Evolutionary conservation across 1,140 invertebrate genomes (phyloP), one percentile per base, ranked within the genome.

Genomic region (Bombus terrestris): DNA sequence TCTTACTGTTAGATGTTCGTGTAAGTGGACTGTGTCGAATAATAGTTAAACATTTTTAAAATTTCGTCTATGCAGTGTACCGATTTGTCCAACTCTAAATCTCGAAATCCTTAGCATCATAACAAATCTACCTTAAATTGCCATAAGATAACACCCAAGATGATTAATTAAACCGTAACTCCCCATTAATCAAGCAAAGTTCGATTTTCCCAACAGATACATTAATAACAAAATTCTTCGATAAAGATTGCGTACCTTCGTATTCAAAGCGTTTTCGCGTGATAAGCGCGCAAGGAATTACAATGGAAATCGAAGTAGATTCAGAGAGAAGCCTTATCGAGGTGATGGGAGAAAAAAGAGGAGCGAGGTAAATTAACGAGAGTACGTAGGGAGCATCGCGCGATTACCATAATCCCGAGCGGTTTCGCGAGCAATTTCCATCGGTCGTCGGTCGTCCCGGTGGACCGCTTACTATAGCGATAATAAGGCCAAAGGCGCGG

Each of bases 321-420:
- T n/a, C 59, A 62, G 25, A n/a, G 28, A 62, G 25, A 62, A 28
- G 25, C 47, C 47, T 53, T 53, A 53, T 53, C 3, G 28, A 59
- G 25, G 57, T 28, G 25, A 59, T 59, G 28, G 10, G 8, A 37
- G 32, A 37, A 68, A 32, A 35, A 68, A 18, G 13, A 8, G 15
- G 66, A 68, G 32, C 18, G 32, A 68, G 35, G 8, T 22, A 35
- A 68, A 68, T 68, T 68, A 68, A 68, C 66, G 66, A 37, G 66
- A 68, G 35, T 15, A 37, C 32, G 18, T 18, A 68, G 66, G 35
- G 66, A 35, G 35, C 66, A 68, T 73, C 73, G 81, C 39, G 18
- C 57, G 78, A 80, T 87, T 71, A 57, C 32, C n/a, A 28, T 72
- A 72, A 72, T 72, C 37, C 71, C 25, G 28, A n/a, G 28, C 28